Evolutionary conservation across 2,888 invertebrate genomes (phyloP).

Genomic region (Abrostola tripartita): DNA sequence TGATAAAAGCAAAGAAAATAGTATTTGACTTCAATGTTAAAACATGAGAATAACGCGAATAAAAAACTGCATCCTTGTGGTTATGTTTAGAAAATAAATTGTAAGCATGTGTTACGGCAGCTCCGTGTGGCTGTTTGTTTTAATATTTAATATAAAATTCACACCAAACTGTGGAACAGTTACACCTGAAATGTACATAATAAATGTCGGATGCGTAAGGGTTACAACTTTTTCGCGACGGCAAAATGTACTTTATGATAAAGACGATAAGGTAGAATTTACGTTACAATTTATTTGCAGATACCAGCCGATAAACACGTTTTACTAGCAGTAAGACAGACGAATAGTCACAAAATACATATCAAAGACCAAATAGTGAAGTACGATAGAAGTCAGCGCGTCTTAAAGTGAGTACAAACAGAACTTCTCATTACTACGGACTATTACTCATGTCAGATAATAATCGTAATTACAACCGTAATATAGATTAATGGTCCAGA

Average conservation of each 20-base stretch:
- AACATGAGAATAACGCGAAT: constrained; percentile 33
- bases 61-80: constrained; percentile 47
- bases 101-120: constrained; percentile 61
- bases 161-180: constrained; percentile 73
- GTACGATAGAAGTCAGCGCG: constrained; percentile 92
- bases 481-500: constrained; percentile 44
- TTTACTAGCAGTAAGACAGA: constrained; percentile 92
- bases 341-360: constrained; percentile 93
- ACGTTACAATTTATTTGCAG: constrained; percentile 69
- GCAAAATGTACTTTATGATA: constrained; percentile 39
- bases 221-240: constrained; percentile 24
- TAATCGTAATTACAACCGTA: constrained; percentile 51
- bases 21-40: constrained; percentile 20
- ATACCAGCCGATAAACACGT: constrained; percentile 92
- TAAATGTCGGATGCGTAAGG: constrained; percentile 61
- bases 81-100: constrained; percentile 64
- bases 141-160: constrained; percentile 83
- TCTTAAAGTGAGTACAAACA: constrained; percentile 89
- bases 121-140: constrained; percentile 72
- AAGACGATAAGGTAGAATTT: constrained; percentile 38
- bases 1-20: constrained; percentile 33
- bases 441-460: constrained; percentile 47
- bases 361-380: constrained; percentile 93
- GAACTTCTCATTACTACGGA: constrained; percentile 18
- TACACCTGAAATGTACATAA: constrained; percentile 73